Conservation (phyloP, 2,113 vertebrate species). For the Neotoma lepida region DNA sequence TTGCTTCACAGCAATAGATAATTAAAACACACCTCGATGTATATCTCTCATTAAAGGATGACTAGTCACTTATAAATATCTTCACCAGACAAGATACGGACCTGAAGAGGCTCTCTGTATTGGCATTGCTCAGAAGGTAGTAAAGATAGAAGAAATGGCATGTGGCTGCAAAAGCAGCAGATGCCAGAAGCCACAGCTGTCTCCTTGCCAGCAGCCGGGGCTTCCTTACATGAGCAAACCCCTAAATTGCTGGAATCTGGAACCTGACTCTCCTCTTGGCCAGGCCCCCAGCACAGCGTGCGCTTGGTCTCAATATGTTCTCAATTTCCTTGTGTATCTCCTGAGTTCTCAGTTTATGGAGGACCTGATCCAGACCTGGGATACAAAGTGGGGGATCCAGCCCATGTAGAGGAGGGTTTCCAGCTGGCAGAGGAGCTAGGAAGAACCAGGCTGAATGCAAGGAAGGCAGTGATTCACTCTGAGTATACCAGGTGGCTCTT, state of each 20-base stretch:
- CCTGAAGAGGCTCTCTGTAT: background rate
- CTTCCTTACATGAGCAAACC: background rate
- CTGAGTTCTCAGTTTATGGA: background rate
- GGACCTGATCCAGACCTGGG: constrained; percentile 1
- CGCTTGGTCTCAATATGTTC: background rate
- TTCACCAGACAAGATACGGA: background rate
- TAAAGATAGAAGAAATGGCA: background rate
- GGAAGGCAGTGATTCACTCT: background rate
- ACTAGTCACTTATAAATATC: background rate
- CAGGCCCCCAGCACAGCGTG: background rate
- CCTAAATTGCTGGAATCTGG: background rate
- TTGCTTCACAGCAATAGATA: background rate
- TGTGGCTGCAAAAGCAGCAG: background rate
- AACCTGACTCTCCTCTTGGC: background rate
- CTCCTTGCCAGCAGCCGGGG: background rate
- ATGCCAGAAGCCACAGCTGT: constrained; percentile 28
- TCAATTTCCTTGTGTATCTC: background rate
- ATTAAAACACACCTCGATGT: background rate
- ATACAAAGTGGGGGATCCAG: background rate
- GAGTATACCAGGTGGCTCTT: background rate
- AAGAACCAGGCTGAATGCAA: background rate
- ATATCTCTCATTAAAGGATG: background rate
- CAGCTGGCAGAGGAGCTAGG: background rate
- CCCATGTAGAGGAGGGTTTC: background rate
- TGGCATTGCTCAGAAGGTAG: background rate